Conservation (phyloP, 2,113 vertebrate genomes). For the Sciurus niger region DNA sequence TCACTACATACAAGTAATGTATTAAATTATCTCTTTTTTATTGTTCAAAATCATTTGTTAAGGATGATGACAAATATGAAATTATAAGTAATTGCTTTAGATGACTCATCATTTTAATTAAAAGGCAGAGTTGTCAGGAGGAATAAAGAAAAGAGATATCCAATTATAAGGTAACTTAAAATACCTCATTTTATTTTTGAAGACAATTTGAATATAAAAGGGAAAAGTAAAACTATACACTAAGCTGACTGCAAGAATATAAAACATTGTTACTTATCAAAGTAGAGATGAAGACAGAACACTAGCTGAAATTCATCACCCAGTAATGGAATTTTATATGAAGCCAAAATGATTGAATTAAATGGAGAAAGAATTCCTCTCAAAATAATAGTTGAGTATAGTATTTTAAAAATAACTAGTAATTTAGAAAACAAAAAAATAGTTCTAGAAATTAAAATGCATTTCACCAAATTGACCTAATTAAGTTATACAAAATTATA, state of each 20-base stretch:
- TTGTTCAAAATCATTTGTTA: neutral
- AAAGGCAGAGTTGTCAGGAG: neutral
- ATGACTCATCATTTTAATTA: neutral
- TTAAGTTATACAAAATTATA: neutral
- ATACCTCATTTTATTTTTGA: neutral
- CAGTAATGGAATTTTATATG: neutral
- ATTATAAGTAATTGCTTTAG: neutral
- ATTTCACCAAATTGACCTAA: neutral
- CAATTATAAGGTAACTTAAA: neutral
- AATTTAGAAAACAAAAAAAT: neutral
- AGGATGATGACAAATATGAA: neutral
- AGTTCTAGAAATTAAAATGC: neutral
- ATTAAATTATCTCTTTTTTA: neutral
- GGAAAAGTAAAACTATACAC: neutral
- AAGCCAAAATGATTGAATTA: neutral
- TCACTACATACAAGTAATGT: neutral
- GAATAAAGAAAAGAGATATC: neutral
- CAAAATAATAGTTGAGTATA: neutral
- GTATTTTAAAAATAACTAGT: neutral
- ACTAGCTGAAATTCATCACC: neutral
- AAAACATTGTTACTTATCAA: neutral
- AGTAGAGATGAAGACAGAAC: neutral
- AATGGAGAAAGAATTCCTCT: neutral
- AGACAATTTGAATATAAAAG: neutral
- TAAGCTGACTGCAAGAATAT: neutral